Conservation (phyloP, 2,113 vertebrate genomes). For the Eleginops maclovinus region DNA sequence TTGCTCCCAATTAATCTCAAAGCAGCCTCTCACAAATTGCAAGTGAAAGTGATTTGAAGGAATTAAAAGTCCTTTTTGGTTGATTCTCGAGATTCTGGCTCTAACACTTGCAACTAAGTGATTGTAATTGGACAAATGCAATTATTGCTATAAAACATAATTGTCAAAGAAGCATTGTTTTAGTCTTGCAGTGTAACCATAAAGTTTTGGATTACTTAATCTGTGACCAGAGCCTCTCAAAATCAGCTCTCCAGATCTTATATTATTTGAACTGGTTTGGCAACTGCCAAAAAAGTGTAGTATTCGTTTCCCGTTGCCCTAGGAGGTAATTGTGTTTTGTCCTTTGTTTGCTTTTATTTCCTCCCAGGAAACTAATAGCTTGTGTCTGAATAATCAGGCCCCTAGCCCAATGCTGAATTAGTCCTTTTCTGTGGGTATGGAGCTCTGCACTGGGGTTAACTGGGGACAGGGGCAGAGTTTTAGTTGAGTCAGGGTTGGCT, state of each 20-base stretch:
- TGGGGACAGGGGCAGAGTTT: slow-evolving; percentile 25
- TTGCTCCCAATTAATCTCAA: background rate
- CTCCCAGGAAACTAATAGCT: slow-evolving; percentile 24
- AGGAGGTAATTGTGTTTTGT: slow-evolving; percentile 40
- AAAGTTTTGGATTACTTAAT: background rate
- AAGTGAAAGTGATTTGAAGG: too few species aligned
- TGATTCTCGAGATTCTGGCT: background rate
- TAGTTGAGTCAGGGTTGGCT: slow-evolving; percentile 41
- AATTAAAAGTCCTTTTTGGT: too few species aligned
- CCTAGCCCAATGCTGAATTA: slow-evolving; percentile 20
- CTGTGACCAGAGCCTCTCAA: slow-evolving; percentile 11
- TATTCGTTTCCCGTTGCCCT: slow-evolving; percentile 4
- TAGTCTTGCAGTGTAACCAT: background rate
- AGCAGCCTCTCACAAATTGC: background rate
- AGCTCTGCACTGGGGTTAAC: slow-evolving; percentile 15
- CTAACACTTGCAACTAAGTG: background rate
- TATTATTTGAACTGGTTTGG: slow-evolving; percentile 28
- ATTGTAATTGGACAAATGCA: background rate
- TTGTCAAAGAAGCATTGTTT: background rate
- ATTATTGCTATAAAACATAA: background rate
- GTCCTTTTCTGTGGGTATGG: background rate
- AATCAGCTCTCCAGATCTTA: slow-evolving; percentile 21
- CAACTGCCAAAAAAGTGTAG: slow-evolving; percentile 11
- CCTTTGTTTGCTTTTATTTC: slow-evolving; percentile 19
- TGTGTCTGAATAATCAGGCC: background rate